Conservation (phyloP, 2,113 vertebrate genomes). For the Colius striatus region DNA sequence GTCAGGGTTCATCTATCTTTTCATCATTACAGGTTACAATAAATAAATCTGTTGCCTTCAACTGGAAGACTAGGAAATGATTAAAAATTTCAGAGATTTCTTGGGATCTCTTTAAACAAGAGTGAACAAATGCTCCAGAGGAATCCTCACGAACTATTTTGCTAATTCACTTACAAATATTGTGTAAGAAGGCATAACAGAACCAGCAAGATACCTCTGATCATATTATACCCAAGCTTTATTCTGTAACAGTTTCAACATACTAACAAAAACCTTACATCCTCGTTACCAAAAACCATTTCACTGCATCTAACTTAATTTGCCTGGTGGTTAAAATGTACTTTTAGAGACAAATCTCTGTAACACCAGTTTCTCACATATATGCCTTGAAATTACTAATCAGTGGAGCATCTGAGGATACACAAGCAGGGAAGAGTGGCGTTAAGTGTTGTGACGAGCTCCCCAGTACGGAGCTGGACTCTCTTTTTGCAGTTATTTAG, state of each 20-base stretch:
- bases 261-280: not conserved
- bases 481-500: not conserved
- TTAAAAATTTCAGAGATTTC: not conserved
- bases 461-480: accelerated
- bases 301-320: not conserved
- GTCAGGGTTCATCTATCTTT: not conserved
- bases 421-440: accelerated
- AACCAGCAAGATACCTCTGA: not conserved
- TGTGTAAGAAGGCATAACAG: constrained; percentile 14
- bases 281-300: not conserved
- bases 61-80: not conserved
- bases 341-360: not conserved
- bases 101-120: constrained; percentile 26
- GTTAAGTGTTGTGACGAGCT: accelerated
- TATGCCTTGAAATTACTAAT: not conserved
- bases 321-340: not conserved
- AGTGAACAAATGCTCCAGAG: constrained; percentile 55
- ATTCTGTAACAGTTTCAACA: not conserved
- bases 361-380: not conserved
- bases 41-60: constrained; percentile 12
- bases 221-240: not conserved
- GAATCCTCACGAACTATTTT: not conserved
- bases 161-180: not conserved
- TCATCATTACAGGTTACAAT: not conserved
- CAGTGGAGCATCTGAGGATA: not conserved